A percentile compares a stretch with the other conserved stretches of the same genome.
Evolutionary conservation across 2,797 vertebrate species (phyloP).

Genomic region (Naso thynnoides): DNA sequence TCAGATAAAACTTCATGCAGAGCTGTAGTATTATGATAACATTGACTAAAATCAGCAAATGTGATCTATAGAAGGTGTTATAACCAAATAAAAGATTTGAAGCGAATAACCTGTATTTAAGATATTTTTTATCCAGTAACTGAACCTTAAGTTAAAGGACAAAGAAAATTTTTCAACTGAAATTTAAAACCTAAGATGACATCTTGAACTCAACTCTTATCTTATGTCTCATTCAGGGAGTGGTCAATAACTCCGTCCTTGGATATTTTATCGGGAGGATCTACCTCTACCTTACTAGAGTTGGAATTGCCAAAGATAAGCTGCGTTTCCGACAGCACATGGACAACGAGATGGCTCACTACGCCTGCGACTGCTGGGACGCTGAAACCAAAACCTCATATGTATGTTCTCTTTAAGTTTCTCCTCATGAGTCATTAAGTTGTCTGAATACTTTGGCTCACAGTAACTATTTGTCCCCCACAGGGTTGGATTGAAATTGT

Average conservation of each 20-base stretch:
- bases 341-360: conserved; percentile 99
- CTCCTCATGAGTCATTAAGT: neutral
- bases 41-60: neutral
- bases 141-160: too few species aligned
- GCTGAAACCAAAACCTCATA: conserved; percentile 98
- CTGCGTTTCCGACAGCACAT: conserved; percentile 99
- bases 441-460: neutral
- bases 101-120: too few species aligned
- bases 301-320: conserved; percentile 93
- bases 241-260: conserved; percentile 98
- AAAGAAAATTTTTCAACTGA: too few species aligned
- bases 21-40: neutral
- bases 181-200: neutral
- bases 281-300: conserved; percentile 97
- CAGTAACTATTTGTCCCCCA: conserved; percentile 3
- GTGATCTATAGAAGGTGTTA: neutral
- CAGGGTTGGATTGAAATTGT: conserved; percentile 99
- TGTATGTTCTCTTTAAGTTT: conserved; percentile 80
- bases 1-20: neutral
- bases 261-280: conserved; percentile 99
- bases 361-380: conserved; percentile 99
- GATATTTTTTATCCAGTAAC: too few species aligned
- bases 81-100: too few species aligned
- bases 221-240: conserved; percentile 82
- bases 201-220: neutral